Percentiles rank a stretch among this genome's conserved stretches.
These are phyloP conservation scores for Pteria penguin DNA, from an alignment of 2,888 invertebrate genomes.

Conservation along the genomic window DNA sequence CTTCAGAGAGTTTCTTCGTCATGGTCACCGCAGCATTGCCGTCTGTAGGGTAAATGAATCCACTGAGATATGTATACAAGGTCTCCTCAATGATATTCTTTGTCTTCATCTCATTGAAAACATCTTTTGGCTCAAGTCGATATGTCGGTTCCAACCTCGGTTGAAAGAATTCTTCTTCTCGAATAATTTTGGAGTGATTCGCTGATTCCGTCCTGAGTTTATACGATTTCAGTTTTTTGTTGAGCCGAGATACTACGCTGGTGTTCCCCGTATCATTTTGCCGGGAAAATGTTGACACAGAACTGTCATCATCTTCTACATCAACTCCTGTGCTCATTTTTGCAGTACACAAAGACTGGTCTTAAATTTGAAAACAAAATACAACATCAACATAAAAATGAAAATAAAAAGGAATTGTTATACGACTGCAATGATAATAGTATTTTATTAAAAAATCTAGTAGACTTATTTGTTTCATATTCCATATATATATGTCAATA, in stretches of 20 bases:
- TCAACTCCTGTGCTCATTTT: neutral
- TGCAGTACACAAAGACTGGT: too few relatives aligned
- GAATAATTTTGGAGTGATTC: neutral
- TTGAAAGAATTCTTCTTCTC: neutral
- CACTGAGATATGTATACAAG: constrained; percentile 51
- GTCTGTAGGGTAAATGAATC: constrained; percentile 49
- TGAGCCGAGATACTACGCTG: neutral
- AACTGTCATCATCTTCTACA: neutral
- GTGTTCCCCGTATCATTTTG: neutral
- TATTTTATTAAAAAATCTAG: neutral
- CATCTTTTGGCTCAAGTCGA: constrained; percentile 59
- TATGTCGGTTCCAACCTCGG: constrained; percentile 57
- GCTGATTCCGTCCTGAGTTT: neutral
- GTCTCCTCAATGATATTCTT: constrained; percentile 47
- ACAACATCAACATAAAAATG: too few relatives aligned
- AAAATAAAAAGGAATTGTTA: neutral
- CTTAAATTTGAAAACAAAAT: too few relatives aligned
- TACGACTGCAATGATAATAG: neutral
- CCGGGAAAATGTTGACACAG: neutral
- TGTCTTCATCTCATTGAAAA: constrained; percentile 52
- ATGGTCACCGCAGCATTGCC: constrained; percentile 51
- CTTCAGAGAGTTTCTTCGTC: constrained; percentile 56
- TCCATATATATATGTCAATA: too few relatives aligned
- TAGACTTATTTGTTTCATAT: too few relatives aligned
- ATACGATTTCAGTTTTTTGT: neutral